phyloP scores from a whole-genome alignment of 1,140 invertebrate genomes.

The Calycopis cecrops region DNA sequence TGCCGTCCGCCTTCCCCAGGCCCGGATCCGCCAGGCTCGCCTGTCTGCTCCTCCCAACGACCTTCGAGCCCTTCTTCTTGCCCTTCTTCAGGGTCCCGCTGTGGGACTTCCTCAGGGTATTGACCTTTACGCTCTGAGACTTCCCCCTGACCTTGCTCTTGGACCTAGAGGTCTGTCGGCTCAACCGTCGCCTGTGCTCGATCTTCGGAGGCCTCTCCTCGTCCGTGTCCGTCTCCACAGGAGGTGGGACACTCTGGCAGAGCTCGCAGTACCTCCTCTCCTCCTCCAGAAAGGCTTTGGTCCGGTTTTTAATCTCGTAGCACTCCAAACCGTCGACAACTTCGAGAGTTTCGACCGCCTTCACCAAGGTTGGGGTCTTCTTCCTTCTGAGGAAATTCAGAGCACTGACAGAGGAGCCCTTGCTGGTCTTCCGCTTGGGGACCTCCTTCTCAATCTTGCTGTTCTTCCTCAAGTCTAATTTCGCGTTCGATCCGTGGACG shows the following conservation, averaged over 20 bases:
- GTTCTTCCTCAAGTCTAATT: constrained; percentile 55
- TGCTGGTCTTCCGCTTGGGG: constrained; percentile 63
- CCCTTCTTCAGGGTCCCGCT: constrained; percentile 62
- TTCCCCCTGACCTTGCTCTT: constrained; percentile 66
- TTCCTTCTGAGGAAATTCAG: constrained; percentile 65
- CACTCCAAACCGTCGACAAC: constrained; percentile 41
- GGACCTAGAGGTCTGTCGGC: constrained; percentile 63
- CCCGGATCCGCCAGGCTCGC: constrained; percentile 56
- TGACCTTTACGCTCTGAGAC: constrained; percentile 60
- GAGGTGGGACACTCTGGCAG: constrained; percentile 29
- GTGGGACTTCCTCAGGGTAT: constrained; percentile 61
- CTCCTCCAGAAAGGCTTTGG: constrained; percentile 61
- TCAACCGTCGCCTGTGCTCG: constrained; percentile 61
- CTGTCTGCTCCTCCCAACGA: constrained; percentile 53
- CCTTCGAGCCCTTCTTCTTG: constrained; percentile 57
- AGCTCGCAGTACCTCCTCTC: constrained; percentile 51
- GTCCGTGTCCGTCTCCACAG: constrained; percentile 60
- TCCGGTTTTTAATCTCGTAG: constrained; percentile 56
- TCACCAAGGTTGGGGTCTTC: constrained; percentile 57
- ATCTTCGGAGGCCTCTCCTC: constrained; percentile 56
- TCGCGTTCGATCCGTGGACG: constrained; percentile 54
- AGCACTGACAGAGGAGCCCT: constrained; percentile 61
- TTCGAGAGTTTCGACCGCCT: constrained; percentile 57
- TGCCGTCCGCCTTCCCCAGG: constrained; percentile 55
- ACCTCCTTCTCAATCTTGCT: constrained; percentile 62